Base-by-base conservation (phyloP, 2,113 vertebrate genomes). In the Chinchilla lanigera region DNA sequence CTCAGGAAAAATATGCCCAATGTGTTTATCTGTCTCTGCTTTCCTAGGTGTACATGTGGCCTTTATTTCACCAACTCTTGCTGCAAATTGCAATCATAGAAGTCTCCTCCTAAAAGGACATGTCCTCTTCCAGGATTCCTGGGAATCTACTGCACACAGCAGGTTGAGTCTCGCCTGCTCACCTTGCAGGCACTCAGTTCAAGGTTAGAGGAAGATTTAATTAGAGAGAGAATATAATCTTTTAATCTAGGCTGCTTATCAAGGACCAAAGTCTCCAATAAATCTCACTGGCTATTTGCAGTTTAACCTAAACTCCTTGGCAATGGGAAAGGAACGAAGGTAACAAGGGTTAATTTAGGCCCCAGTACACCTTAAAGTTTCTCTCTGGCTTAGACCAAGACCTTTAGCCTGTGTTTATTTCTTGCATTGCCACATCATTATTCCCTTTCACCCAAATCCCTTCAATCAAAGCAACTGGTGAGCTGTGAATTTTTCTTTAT, bases 151-250 rank as follows among this genome's bases (percentile, higher is more conserved):
- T 35, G 58, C 38, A 60, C 60, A 52, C 20, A 67, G 75, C 86
- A 87, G 38, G 86, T 65, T 63, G 28, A 16, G 22, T 81, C 81
- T 87, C 87, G 93, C 89, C 92, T 77, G 9, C 38, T 96, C 69
- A 93, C 84, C 82, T 94, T 67, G 41, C 52, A 83, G 30, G 52
- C 65, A n/a, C 54, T 65, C 47, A 20, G 26, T 77, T 52, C 96
- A 96, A 97, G 93, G 85, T 95, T 95, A 94, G 61, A 93, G 63
- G 58, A 88, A 73, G 78, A 90, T 83, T 92, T 92, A 94, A 97
- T 97, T 97, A 95, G 91, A 97, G 60, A 89, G 50, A 78, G 80
- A 94, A 96, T 89, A 95, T 88, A 93, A 97, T 97, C 97, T 97
- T 89, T 96, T 86, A 38, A 80, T 93, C 96, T 97, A 96, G 94